A percentile compares a stretch with the other conserved stretches of the same genome.
Evolutionary conservation across 1,140 invertebrate genomes (phyloP).

Genomic region (Subanguina moxae): DNA sequence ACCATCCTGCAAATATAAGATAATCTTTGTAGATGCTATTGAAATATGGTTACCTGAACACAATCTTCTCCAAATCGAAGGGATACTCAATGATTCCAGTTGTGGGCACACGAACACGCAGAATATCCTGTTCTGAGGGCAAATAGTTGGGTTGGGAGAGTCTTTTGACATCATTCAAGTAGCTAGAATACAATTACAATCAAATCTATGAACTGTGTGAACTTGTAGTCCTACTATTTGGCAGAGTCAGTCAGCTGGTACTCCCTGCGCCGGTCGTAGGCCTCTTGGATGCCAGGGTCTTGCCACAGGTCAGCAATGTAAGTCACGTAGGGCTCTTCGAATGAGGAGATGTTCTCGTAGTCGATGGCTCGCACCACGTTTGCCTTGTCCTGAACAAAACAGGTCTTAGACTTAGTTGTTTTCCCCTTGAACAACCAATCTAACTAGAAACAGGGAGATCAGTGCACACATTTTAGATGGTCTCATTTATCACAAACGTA

Average conservation of each 20-base stretch:
- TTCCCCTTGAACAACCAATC: too few relatives aligned
- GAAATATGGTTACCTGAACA: conserved; percentile 67
- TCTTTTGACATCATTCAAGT: conserved; percentile 90
- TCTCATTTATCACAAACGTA: too few relatives aligned
- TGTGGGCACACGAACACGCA: conserved; percentile 90
- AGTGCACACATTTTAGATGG: too few relatives aligned
- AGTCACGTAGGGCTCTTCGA: conserved; percentile 91
- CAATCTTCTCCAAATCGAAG: conserved; percentile 91
- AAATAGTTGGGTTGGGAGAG: conserved; percentile 85
- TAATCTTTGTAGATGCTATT: neutral
- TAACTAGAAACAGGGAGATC: too few relatives aligned
- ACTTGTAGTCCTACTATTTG: conserved; percentile 79
- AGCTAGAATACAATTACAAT: conserved; percentile 67
- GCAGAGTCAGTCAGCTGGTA: conserved; percentile 99
- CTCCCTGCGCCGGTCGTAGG: conserved; percentile 95
- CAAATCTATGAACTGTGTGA: neutral
- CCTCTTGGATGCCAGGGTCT: conserved; percentile 94
- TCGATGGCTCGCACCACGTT: conserved; percentile 88
- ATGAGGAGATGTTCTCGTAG: conserved; percentile 96
- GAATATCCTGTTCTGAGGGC: conserved; percentile 92
- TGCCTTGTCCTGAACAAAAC: conserved; percentile 78
- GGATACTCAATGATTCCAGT: conserved; percentile 91
- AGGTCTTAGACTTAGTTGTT: too few relatives aligned
- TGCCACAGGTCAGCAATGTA: conserved; percentile 94
- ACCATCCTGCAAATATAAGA: conserved; percentile 62